Base-by-base conservation (phyloP, 2,113 vertebrate genomes). In the Boleophthalmus pectinirostris region DNA sequence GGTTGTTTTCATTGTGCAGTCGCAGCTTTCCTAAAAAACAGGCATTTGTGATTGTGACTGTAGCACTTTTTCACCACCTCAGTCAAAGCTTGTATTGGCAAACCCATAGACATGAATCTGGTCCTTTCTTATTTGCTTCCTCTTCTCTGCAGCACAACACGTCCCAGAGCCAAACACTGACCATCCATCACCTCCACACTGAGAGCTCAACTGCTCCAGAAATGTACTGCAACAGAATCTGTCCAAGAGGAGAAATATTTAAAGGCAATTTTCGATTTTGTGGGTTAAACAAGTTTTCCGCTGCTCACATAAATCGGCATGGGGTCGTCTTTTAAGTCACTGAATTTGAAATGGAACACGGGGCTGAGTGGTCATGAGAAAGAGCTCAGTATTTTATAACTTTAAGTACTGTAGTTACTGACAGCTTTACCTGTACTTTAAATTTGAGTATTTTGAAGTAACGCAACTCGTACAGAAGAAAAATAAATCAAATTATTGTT, bases 251-350 rank as follows among this genome's bases (percentile, higher is more conserved):
- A 78, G 57, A 69, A 74, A 80, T 80, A 74, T 73, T 85, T 77
- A 71, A 74, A 77, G 18, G 24, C 35, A 24, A 82, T 73, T 69
- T 81, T 60, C 8, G 9, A 10, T 43, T 72, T 66, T 75, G 80
- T 23, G 47, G 64, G 77, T 74, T 53, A 49, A 79, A 54, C 45
- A 47, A 70, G 65, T 70, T 51, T 29, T 75, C 53, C 73, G 53
- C 65, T 65, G 49, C 77, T 67, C 76, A 68, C 68, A 82, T 84
- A 76, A 82, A 85, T 83, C 78, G 9, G 38, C 9, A 43, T 43
- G 38, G 7, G 38, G 38, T 43, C 0, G 9, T 51, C 47, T 20
- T 51, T 51, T 20, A 18, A 51, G 47, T 51, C 38, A 43, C 38
- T 43, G 38, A 10, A 43, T 43, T 9, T 43, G 38, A 43, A 43